Base-by-base conservation (phyloP, 1,140 invertebrate species). In the Calycopis cecrops region DNA sequence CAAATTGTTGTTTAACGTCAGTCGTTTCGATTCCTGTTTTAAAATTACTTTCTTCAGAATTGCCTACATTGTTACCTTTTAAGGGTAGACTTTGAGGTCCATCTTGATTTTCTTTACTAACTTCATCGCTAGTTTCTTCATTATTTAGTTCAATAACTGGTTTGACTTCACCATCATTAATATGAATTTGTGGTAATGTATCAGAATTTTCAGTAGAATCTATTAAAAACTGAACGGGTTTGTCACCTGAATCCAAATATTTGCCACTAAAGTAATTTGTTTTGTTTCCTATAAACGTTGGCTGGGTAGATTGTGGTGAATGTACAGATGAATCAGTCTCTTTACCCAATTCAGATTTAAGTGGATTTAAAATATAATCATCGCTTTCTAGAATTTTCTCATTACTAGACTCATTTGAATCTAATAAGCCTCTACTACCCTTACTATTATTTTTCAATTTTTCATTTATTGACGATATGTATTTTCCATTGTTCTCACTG, bases 1-100 rank as follows among this genome's bases (percentile, higher is more conserved):
- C 85, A 65, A 88, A 86, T 58, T 88, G 72, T 67, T 87, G 75
- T 62, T 88, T 88, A 8, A 84, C 65, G 49, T 85, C 63, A 28
- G 38, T 55, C 40, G 69, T 70, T 54, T 67, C 57, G 44, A 47
- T 37, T 42, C 64, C 52, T 16, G 61, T 60, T 37, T 60, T 33
- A 42, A 14, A 55, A 48, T 53, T 21, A 38, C 48, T 50, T 52
- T 71, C 72, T 1, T 70, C 63, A 12, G 49, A 60, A 9, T 52
- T 52, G 12, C 66, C 51, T 54, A 55, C 59, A 33, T 11, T 52
- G 44, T 57, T 64, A 55, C 60, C 52, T 73, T 67, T 28, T 59
- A 60, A 48, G 64, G 55, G 38, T 57, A 74, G 55, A 60, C 70
- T 57, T 53, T 76, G 65, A 14, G 14, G 35, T 47, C 63, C 69